Evolutionary conservation across 2,888 invertebrate genomes (phyloP), one percentile per base, ranked within the genome.

Genomic region (Rhagonycha fulva): DNA sequence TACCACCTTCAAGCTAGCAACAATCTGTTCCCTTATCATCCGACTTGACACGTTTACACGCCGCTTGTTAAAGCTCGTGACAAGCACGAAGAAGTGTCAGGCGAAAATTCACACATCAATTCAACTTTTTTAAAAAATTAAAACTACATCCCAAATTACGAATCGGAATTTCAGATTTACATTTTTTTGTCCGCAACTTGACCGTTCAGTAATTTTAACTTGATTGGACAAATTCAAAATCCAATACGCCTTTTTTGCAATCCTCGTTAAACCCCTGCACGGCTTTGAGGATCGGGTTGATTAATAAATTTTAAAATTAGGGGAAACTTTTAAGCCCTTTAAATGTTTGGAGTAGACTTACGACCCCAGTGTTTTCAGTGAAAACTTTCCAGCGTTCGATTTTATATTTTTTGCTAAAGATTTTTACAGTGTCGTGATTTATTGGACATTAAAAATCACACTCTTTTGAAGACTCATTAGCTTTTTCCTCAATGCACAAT

Each of bases 31-130:
- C 73, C 76, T 72, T 67, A 61, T 72, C 70, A 74, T 62, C 72
- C 63, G 67, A 61, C 70, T 76, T 76, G 78, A 79, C 79, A 79
- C 76, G 70, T 78, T 79, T 79, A 71, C 78, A 75, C 78, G 74
- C 76, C 74, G 76, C 79, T 72, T 32, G 62, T 71, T 75, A 70
- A 74, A 69, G 71, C 78, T 72, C 73, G 62, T 76, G 78, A 78
- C 80, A 78, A 74, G 76, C 75, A 62, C 63, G 72, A 76, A 75
- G 75, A 72, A 66, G 30, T 70, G 76, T 75, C 80, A 77, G 75
- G 75, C 74, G 76, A 75, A 78, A 75, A 78, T 78, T 72, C 71
- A 47, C 76, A 78, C 76, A 66, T 70, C 67, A 67, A 67, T 69
- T 61, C 30, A 66, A 23, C 23, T 23, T 63, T 63, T 63, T 14